Conservation (phyloP, 2,113 vertebrate species). For the Natator depressus region DNA sequence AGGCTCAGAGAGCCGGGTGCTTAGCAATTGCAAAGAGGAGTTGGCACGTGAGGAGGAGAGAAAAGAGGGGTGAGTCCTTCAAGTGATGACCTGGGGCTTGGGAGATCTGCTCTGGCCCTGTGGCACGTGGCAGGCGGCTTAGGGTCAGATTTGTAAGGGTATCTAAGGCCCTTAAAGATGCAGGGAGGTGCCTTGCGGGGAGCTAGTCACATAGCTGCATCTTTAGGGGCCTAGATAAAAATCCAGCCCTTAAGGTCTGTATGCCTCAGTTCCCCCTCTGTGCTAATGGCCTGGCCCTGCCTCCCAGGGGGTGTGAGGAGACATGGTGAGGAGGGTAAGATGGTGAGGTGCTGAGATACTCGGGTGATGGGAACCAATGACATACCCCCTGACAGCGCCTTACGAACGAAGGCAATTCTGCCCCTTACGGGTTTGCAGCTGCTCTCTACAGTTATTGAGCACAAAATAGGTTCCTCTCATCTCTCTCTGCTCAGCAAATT, state of each 20-base stretch:
- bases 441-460: neutral
- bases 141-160: neutral
- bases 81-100: neutral
- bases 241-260: neutral
- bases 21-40: neutral
- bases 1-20: neutral
- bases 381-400: neutral
- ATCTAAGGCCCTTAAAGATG: no score
- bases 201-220: neutral
- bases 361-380: neutral
- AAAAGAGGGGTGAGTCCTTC: neutral
- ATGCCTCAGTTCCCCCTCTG: neutral
- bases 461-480: neutral
- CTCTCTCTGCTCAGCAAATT: neutral
- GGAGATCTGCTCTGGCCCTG: neutral
- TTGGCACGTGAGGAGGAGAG: neutral
- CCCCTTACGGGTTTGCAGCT: neutral
- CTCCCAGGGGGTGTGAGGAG: neutral
- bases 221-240: neutral
- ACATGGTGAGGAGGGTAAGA: neutral
- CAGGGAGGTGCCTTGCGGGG: no score
- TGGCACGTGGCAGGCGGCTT: neutral
- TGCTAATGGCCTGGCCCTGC: neutral
- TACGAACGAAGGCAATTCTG: no score
- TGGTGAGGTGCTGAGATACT: neutral